Evolutionary conservation across 2,797 vertebrate genomes (phyloP), one percentile per base, ranked within the genome.

Genomic region (Synanceia verrucosa): DNA sequence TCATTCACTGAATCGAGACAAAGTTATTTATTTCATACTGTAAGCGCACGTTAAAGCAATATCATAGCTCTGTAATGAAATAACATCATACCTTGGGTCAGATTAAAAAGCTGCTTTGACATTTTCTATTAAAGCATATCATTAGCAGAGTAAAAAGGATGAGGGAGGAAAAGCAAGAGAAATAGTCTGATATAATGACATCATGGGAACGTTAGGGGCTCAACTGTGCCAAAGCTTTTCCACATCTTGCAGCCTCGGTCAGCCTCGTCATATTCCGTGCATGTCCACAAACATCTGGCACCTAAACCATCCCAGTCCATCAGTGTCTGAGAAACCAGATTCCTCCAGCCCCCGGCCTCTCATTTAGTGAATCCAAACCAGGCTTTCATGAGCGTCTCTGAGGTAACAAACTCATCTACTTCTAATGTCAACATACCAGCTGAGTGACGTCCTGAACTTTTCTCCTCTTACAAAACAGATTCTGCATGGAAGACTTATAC

Each of bases 251-350:
- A 79, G 62, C 51, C 66, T 48, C 63, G 68, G 65, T 62, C 79
- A 48, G 29, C 19, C 37, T 19, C 9, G 10, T 81, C 65, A 63
- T 80, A 84, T 82, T 78, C 79, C 34, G 71, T 64, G 63, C 75
- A 81, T 75, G 80, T 86, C 75, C 75, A 73, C 73, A 78, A 91
- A 90, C 91, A 94, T 92, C 89, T 93, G 93, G 87, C 78, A 63
- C 52, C 70, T 74, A 75, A 88, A 76, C 66, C 76, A 69, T 76
- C 59, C 43, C 55, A 57, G 73, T 61, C 70, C 77, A 70, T 79
- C 68, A 71, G 61, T 11, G 48, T 80, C 55, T 31, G 21, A 82
- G 76, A 89, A 65, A 83, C 74, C 11, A 8, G 67, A 93, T 87
- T 86, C 62, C 71, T 60, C 34, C 43, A 70, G 58, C 66, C 55